phyloP scores from a whole-genome alignment of 2,113 vertebrate genomes.

The Gymnogyps californianus region DNA sequence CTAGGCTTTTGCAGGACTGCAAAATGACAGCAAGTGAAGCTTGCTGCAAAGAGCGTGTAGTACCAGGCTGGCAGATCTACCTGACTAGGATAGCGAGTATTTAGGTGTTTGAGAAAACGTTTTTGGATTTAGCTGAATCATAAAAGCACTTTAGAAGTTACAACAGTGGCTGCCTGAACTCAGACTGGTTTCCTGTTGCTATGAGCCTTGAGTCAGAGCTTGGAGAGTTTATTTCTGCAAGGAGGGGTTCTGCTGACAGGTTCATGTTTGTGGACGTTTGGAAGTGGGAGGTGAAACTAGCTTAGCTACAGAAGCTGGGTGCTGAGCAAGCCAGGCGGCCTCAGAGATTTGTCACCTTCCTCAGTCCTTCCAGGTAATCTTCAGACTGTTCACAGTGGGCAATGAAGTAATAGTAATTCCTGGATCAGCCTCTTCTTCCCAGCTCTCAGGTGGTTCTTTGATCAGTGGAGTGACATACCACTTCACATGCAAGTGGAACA shows the following conservation, averaged over 20 bases:
- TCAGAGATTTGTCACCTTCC: background rate
- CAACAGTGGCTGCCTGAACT: background rate
- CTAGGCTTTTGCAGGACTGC: background rate
- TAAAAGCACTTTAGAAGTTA: background rate
- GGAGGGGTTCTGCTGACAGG: background rate
- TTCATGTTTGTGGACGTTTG: background rate
- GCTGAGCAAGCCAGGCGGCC: background rate
- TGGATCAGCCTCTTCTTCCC: background rate
- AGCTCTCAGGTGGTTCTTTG: background rate
- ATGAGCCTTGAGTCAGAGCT: background rate
- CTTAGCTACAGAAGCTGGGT: background rate
- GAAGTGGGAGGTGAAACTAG: conserved; percentile 15
- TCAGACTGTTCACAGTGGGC: background rate
- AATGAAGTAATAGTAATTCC: background rate
- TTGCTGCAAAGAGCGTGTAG: background rate
- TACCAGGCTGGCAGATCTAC: fast-evolving
- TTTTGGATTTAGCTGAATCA: fast-evolving
- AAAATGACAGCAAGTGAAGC: background rate
- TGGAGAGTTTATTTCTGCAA: background rate
- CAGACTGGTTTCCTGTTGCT: background rate
- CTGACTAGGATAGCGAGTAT: fast-evolving
- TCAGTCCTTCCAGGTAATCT: background rate
- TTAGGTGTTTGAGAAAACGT: background rate
- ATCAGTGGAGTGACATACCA: background rate
- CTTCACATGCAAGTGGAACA: background rate